Evolutionary conservation across 2,113 vertebrate genomes (phyloP), one percentile per base, ranked within the genome.

Genomic region (Silurus meridionalis): DNA sequence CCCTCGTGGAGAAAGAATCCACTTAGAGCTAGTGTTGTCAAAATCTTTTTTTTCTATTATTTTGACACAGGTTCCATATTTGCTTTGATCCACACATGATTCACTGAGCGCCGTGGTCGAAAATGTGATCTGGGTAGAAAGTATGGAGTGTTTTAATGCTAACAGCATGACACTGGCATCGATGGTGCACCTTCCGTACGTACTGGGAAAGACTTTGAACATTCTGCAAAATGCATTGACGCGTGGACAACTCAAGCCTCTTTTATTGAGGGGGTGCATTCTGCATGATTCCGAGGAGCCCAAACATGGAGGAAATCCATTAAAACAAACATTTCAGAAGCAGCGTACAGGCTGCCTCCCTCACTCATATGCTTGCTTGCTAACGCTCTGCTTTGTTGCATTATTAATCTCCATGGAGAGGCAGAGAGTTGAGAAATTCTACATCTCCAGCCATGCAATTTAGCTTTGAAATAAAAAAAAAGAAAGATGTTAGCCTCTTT

Each of bases 341-440:
- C 77, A 66, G 78, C 0, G 11, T 72, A 52, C 81, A 78, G 81
- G 37, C 74, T 83, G 86, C 57, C 86, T 84, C 77, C 60, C 63
- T 84, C 78, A 61, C 83, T 72, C 69, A 46, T 78, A 67, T 37
- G 19, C 82, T 64, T n/a, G 55, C 83, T 72, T 78, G 23, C 78
- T 80, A 61, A 61, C 57, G 7, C 80, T 66, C 64, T 66, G 75
- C 90, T 90, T 91, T 90, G 88, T 89, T 90, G 86, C 88, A 87
- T 88, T 89, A 91, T 91, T 91, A 87, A 91, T 91, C 86, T 83
- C 86, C 77, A 86, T 77, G 46, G 88, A 89, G 87, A 87, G 87
- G 58, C 87, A 64, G 87, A 87, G 90, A 90, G 84, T 74, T 87
- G 80, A 85, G 79, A 87, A 83, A 85, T 83, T 85, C 83, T 85